Base-by-base conservation (phyloP, 2,888 invertebrate species). In the Chalcosyrphus nemorum region DNA sequence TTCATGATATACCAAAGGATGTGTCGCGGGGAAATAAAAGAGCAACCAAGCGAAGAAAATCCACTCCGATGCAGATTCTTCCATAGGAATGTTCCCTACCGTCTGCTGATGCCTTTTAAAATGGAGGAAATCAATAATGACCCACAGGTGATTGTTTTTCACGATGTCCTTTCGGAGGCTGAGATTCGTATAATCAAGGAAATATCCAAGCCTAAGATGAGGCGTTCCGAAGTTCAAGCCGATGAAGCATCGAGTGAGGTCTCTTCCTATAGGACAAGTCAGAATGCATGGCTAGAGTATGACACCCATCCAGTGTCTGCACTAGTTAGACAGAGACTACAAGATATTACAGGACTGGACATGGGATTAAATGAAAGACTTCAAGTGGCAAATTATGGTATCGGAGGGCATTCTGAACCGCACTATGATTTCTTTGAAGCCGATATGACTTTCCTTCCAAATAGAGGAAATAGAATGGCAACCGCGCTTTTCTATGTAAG, bases 401-500 rank as follows among this genome's bases (percentile, higher is more conserved):
- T 95, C 32, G 95, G 94, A 13, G 95, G 94, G 0, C 94, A 94
- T 87, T 95, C 94, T 88, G 94, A 94, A 32, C 90, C 90, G 65
- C 94, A 94, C 65, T 94, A 94, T 89, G 94, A 93, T 90, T 94
- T 89, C 70, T n/a, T n/a, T n/a, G n/a, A n/a, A n/a, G n/a, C n/a
- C n/a, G n/a, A 93, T 98, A 9, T 17, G 6, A 32, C 71, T 2
- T 80, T 52, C n/a, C 2, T 0, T 0, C 63, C 52, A 1, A 21
- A 63, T 2, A 70, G 74, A 86, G 99, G 99, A 35, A 99, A 99
- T 92, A 94, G 99, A 88, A 97, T 99, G 88, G 98, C 99, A 2
- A 99, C 99, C 0, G 96, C 97, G 81, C 93, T 99, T 35, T 98
- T 97, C 91, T 99, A 99, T 92, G 98, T 98, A 93, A 95, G 97